Conservation (phyloP, 2,888 invertebrate genomes). For the Plagodis dolabraria region DNA sequence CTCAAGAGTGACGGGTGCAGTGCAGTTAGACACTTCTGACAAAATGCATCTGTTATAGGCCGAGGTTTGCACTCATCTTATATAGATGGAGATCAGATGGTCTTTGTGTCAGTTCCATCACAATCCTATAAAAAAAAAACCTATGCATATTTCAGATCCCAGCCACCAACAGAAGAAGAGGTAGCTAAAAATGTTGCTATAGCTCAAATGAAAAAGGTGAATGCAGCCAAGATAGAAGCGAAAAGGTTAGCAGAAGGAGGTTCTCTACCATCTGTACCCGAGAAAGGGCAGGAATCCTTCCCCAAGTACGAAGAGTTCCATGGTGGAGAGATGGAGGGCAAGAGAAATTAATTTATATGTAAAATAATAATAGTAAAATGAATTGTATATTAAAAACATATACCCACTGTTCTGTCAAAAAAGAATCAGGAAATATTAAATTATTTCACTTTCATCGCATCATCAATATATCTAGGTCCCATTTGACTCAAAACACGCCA, state of each 20-base stretch:
- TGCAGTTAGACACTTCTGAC: too few relatives aligned
- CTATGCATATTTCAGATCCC: slow-evolving; percentile 59
- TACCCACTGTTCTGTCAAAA: too few relatives aligned
- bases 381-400: too few relatives aligned
- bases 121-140: neutral
- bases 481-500: too few relatives aligned
- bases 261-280: slow-evolving; percentile 55
- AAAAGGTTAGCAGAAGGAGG: slow-evolving; percentile 81
- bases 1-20: too few relatives aligned
- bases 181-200: slow-evolving; percentile 88
- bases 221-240: slow-evolving; percentile 88
- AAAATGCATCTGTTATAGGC: too few relatives aligned
- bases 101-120: too few relatives aligned
- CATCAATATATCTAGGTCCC: too few relatives aligned
- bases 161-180: slow-evolving; percentile 90
- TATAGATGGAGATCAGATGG: too few relatives aligned
- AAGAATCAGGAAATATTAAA: too few relatives aligned
- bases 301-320: slow-evolving; percentile 87
- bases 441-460: too few relatives aligned
- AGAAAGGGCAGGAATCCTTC: slow-evolving; percentile 70
- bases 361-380: neutral
- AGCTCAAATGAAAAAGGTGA: slow-evolving; percentile 89
- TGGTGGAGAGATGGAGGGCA: slow-evolving; percentile 56
- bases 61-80: too few relatives aligned
- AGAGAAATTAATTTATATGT: slow-evolving; percentile 12